Conservation (phyloP, 2,888 invertebrate species). For the Aspidiotus rigidus region DNA sequence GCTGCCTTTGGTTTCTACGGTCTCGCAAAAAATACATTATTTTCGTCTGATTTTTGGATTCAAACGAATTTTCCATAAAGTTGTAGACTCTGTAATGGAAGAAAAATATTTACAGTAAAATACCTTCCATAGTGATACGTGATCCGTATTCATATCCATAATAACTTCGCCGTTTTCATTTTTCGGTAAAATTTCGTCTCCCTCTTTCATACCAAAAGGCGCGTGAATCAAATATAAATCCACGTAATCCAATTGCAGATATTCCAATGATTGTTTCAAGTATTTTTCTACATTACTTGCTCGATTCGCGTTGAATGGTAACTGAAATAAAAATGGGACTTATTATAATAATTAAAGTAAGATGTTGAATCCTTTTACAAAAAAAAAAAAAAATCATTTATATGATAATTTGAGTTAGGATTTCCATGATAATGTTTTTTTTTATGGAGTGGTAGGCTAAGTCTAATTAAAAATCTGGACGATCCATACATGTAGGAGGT, state of each 20-base stretch:
- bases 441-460: no score
- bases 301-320: slow-evolving; percentile 50
- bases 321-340: slow-evolving; percentile 38
- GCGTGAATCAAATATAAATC: slow-evolving; percentile 74
- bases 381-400: no score
- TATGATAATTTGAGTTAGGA: no score
- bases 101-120: neutral
- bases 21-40: no score
- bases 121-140: slow-evolving; percentile 32
- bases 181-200: slow-evolving; percentile 20
- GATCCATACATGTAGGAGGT: no score
- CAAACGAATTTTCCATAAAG: no score
- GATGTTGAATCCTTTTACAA: no score
- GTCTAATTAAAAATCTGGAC: no score
- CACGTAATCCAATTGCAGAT: slow-evolving; percentile 65
- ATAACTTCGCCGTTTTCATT: neutral
- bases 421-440: no score
- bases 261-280: slow-evolving; percentile 57
- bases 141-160: slow-evolving; percentile 24
- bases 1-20: no score
- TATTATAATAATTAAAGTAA: no score
- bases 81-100: neutral
- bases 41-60: no score
- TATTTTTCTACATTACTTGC: slow-evolving; percentile 56
- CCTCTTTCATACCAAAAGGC: slow-evolving; percentile 44